Evolutionary conservation across 2,888 invertebrate species (phyloP), one percentile per base, ranked within the genome.

Genomic region (Apomyelois bistriatella): DNA sequence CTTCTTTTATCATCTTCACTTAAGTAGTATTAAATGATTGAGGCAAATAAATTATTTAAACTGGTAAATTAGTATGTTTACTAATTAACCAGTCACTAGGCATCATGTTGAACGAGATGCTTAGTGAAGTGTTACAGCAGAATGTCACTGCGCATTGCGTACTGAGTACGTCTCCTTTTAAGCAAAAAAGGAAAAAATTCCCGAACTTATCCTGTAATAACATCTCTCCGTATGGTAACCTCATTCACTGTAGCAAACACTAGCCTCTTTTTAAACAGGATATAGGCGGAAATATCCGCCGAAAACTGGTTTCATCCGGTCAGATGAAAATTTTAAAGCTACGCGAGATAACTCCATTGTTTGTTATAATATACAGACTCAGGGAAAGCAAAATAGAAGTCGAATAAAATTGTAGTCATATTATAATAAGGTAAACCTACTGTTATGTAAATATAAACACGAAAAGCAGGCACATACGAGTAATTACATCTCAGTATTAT

Each of bases 201-300:
- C 6, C 13, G 5, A 38, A 38, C 13, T 22, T 22, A 5, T 22
- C 22, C 22, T 22, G 22, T 22, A n/a, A n/a, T 22, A 3, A 22
- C 2, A 22, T 22, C 2, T 2, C 3, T 22, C 22, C 3, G 13
- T 13, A 13, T 40, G 40, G 40, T 40, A 40, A 40, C 10, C 40
- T 8, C 3, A 16, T 16, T n/a, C 46, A 16, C 32, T 15, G 16
- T 10, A 32, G 32, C 16, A 32, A 46, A 46, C 32, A 32, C 46
- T 42, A 40, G 40, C 17, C 40, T 30, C 32, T 46, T 46, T 46
- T 32, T 32, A 46, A 32, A 46, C 46, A 46, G 46, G 46, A 46
- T 46, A 46, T 32, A 46, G 32, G 46, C 46, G 46, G 15, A 46
- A 35, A 46, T 46, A 46, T 46, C 46, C 46, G 46, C 32, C 10